A percentile compares a stretch with the other conserved stretches of the same genome.
Conservation (phyloP, 2,113 vertebrate species). For the Muntiacus muntjak region DNA sequence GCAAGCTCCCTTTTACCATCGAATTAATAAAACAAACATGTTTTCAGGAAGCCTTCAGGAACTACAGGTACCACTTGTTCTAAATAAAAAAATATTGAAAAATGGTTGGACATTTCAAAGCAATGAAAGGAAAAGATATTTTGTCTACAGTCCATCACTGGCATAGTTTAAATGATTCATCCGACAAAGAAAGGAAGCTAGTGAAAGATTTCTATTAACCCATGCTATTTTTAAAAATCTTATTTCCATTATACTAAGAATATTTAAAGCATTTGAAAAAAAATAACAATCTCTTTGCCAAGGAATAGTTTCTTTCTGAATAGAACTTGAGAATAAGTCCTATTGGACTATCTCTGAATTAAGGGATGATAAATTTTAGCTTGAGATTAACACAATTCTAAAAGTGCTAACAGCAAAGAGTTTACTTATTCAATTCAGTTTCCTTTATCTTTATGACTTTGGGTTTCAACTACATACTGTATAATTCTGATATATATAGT, state of each 20-base stretch:
- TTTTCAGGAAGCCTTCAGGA: neutral
- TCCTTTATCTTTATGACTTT: neutral
- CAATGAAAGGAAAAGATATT: neutral
- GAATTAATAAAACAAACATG: neutral
- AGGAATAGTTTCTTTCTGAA: neutral
- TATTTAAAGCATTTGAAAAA: conserved; percentile 28
- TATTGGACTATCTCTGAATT: neutral
- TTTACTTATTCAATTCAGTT: neutral
- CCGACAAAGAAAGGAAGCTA: neutral
- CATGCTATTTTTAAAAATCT: neutral
- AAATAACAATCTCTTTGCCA: neutral
- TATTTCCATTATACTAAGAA: neutral
- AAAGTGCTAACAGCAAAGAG: neutral
- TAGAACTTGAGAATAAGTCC: neutral
- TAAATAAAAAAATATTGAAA: neutral
- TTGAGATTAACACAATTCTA: neutral
- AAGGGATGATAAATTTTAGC: neutral
- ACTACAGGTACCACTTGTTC: neutral
- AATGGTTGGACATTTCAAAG: neutral
- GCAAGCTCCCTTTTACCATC: neutral
- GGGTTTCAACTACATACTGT: neutral
- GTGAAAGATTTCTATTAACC: conserved; percentile 1
- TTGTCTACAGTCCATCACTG: neutral
- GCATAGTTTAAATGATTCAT: neutral
- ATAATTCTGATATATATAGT: neutral